Conservation (phyloP, 1,140 invertebrate genomes). For the Sinonovacula constricta region DNA sequence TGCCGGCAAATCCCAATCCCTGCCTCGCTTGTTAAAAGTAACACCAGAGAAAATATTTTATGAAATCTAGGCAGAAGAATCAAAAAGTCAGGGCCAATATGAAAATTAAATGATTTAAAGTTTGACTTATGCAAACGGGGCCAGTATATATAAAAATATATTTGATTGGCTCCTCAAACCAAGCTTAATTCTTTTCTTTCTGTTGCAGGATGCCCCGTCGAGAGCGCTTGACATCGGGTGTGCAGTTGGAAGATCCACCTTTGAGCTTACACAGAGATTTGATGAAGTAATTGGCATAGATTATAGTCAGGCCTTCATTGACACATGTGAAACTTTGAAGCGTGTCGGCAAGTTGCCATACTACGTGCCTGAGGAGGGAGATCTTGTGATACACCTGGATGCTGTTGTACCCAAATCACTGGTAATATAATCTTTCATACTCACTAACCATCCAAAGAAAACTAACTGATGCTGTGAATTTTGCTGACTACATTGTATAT, state of each 20-base stretch:
- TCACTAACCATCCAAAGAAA: no score
- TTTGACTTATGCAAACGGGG: no score
- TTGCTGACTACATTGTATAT: no score
- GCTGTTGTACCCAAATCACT: conserved; percentile 58
- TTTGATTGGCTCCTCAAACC: neutral
- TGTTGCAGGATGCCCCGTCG: conserved; percentile 58
- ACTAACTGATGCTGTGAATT: no score
- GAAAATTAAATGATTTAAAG: no score
- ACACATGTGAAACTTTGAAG: conserved; percentile 74
- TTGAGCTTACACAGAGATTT: conserved; percentile 74
- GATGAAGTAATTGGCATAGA: conserved; percentile 77
- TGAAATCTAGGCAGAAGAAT: no score
- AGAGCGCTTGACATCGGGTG: conserved; percentile 77
- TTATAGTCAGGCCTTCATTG: conserved; percentile 76
- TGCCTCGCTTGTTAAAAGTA: no score
- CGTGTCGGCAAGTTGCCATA: conserved; percentile 62
- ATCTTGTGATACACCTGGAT: conserved; percentile 59
- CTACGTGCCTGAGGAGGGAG: conserved; percentile 69
- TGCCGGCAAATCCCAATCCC: no score
- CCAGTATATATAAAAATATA: no score
- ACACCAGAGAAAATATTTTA: no score
- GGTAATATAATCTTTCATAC: conserved; percentile 9
- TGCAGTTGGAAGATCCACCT: conserved; percentile 77
- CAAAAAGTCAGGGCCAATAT: no score
- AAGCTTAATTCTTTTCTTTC: conserved; percentile 7